Base-by-base conservation (phyloP, 2,888 invertebrate genomes). In the Hypena proboscidalis region DNA sequence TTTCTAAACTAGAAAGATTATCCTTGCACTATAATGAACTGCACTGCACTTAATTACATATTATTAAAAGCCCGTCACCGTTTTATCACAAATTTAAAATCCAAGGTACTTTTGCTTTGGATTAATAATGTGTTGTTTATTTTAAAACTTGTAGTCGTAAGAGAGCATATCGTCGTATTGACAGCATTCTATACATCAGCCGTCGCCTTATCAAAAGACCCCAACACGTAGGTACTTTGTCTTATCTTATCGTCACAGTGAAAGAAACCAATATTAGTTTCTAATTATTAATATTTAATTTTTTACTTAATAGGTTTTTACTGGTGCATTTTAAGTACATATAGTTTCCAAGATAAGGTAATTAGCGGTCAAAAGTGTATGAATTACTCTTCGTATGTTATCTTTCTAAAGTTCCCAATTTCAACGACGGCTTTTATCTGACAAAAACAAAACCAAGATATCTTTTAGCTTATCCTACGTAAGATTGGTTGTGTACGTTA, bases 231-330 rank as follows among this genome's bases (percentile, higher is more conserved):
- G n/a, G 66, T 80, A 84, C 80, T 84, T 85, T 75, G 81, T 78
- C 77, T 87, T 88, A 89, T 89, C 89, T 88, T 85, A 89, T 89
- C 89, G 65, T 68, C 48, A 47, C 44, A 45, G 67, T 72, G 74
- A 77, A 80, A 81, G 79, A 76, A 80, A 70, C 71, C 66, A 67
- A 73, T 70, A 67, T 56, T 57, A 60, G 40, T 55, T 48, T 43
- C 38, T 57, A 53, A 57, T 65, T 50, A 38, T 51, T 48, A n/a
- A n/a, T n/a, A n/a, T n/a, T n/a, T n/a, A n/a, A n/a, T n/a, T n/a
- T n/a, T n/a, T n/a, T n/a, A n/a, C n/a, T n/a, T n/a, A n/a, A n/a
- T n/a, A n/a, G n/a, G n/a, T n/a, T n/a, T n/a, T n/a, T n/a, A n/a
- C n/a, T n/a, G n/a, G n/a, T n/a, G n/a, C n/a, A n/a, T n/a, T n/a